Conservation (phyloP, 64 coral and sea anemone species). For the Pocillopora damicornis region DNA sequence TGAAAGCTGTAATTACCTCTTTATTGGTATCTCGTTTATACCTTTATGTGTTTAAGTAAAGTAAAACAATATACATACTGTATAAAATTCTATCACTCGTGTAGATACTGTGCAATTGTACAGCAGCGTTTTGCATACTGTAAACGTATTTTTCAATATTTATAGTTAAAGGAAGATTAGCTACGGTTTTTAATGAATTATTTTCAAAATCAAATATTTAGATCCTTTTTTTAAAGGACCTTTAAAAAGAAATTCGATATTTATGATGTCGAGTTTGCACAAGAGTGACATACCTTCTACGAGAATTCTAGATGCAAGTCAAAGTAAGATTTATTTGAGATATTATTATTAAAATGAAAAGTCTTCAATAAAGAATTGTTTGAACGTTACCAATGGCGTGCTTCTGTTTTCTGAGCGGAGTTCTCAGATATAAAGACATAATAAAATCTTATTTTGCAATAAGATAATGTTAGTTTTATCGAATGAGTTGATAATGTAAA, state of each 20-base stretch:
- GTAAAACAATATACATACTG: slow-evolving; percentile 18
- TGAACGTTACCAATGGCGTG: not conserved
- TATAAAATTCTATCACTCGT: slow-evolving; percentile 31
- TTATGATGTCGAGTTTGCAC: slow-evolving; percentile 80
- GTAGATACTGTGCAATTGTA: slow-evolving; percentile 79
- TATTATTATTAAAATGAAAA: slow-evolving; percentile 21
- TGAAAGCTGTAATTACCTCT: not conserved
- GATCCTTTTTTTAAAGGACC: slow-evolving; percentile 42
- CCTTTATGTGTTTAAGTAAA: not conserved
- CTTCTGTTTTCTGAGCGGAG: not conserved
- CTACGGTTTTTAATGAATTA: slow-evolving; percentile 91
- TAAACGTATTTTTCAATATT: slow-evolving; percentile 91
- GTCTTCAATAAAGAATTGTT: slow-evolving; percentile 41
- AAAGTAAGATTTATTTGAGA: slow-evolving; percentile 42
- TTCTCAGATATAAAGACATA: too few species aligned
- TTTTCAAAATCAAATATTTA: slow-evolving; percentile 85
- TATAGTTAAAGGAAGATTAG: slow-evolving; percentile 83
- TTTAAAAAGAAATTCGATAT: slow-evolving; percentile 65
- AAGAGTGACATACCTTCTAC: slow-evolving; percentile 27
- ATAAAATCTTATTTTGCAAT: too few species aligned
- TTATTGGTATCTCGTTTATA: not conserved
- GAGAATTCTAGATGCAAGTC: slow-evolving; percentile 25
- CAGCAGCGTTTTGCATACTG: slow-evolving; percentile 61
- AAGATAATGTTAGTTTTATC: too few species aligned
- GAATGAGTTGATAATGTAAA: too few species aligned